A percentile compares a stretch with the other conserved stretches of the same genome.
These are phyloP conservation scores for Myotis pilosus DNA, from an alignment of 2,797 vertebrate species.

Conservation along the genomic window DNA sequence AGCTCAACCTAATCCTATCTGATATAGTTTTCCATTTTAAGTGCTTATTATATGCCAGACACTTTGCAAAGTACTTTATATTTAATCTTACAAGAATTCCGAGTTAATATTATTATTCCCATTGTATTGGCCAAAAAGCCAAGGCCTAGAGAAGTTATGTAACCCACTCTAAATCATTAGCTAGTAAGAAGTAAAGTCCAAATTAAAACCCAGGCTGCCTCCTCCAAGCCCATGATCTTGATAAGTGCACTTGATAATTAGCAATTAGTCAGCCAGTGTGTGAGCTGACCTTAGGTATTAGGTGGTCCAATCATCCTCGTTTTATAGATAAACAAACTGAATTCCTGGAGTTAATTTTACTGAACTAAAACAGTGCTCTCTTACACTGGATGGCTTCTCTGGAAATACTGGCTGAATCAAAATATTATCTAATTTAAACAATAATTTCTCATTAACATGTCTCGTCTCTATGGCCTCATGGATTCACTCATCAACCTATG, in stretches of 20 bases:
- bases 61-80: background rate
- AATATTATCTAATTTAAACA: background rate
- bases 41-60: background rate
- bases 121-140: background rate
- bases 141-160: background rate
- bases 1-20: background rate
- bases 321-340: slow-evolving; percentile 7
- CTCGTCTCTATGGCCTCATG: background rate
- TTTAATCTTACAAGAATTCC: background rate
- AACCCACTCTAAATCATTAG: background rate
- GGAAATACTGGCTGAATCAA: background rate
- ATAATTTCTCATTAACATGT: background rate
- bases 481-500: background rate
- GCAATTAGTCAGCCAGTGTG: background rate
- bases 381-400: background rate
- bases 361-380: background rate
- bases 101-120: background rate
- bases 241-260: background rate
- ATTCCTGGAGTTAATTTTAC: background rate
- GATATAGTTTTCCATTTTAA: background rate
- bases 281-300: background rate
- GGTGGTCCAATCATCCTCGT: background rate
- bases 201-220: background rate
- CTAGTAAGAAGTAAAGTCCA: background rate
- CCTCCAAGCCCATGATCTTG: background rate